A percentile compares a stretch with the other conserved stretches of the same genome.
Evolutionary conservation across 2,113 vertebrate species (phyloP).

Genomic region (Cryptoleucopteryx plumbea): DNA sequence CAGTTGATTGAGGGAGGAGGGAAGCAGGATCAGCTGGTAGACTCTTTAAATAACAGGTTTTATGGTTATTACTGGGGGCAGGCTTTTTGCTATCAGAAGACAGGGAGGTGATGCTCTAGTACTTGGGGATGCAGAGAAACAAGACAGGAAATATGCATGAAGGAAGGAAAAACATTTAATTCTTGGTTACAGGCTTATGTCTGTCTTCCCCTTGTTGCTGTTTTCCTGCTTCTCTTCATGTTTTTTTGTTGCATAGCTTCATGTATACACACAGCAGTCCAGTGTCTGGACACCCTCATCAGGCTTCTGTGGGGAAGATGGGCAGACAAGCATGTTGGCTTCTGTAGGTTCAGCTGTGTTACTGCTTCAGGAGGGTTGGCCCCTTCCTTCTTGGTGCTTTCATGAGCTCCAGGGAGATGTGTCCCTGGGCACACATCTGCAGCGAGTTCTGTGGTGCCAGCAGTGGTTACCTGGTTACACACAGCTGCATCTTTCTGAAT

Average conservation of each 20-base stretch:
- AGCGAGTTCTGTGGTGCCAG: background rate
- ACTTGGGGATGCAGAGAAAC: background rate
- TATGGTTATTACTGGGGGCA: background rate
- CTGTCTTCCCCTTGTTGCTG: background rate
- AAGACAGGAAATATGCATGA: background rate
- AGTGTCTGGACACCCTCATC: background rate
- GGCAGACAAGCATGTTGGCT: background rate
- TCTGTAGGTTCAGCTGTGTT: background rate
- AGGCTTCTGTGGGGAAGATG: background rate
- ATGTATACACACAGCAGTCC: background rate
- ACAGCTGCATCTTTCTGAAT: background rate
- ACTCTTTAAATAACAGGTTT: background rate
- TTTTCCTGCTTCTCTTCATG: background rate
- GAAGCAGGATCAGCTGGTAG: background rate
- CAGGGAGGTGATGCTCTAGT: background rate
- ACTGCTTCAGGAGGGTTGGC: background rate
- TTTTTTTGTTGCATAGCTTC: background rate
- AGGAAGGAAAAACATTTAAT: background rate
- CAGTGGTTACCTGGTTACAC: constrained; percentile 40
- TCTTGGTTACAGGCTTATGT: accelerated
- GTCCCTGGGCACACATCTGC: background rate
- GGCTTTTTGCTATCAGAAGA: background rate
- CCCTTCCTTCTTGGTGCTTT: background rate
- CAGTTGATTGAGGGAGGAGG: background rate
- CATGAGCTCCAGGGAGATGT: background rate